These are phyloP conservation scores for Haemorhous mexicanus DNA, from an alignment of 2,113 vertebrate genomes.

Conservation along the genomic window DNA sequence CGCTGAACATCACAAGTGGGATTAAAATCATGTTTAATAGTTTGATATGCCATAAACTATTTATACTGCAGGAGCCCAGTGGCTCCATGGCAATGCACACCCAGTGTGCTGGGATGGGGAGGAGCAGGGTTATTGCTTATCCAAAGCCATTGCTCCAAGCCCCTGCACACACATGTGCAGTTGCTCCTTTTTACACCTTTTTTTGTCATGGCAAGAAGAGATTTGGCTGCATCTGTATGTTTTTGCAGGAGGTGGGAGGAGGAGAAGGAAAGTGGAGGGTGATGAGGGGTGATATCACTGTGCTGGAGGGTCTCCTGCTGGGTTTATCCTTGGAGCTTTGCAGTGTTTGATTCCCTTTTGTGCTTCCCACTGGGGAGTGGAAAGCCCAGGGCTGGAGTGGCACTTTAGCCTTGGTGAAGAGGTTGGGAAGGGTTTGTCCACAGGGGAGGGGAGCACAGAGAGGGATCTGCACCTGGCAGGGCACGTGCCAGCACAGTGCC, in stretches of 20 bases:
- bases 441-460: background rate
- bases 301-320: background rate
- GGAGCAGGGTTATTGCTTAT: background rate
- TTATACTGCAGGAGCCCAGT: conserved; percentile 59
- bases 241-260: background rate
- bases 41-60: conserved; percentile 74
- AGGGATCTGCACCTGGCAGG: background rate
- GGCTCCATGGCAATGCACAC: conserved; percentile 25
- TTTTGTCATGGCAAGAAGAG: background rate
- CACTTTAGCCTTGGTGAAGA: background rate
- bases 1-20: conserved; percentile 70
- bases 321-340: background rate
- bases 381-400: background rate
- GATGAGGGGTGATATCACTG: background rate
- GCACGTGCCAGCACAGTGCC: background rate
- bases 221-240: background rate
- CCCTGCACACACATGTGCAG: background rate
- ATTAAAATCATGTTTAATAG: conserved; percentile 77
- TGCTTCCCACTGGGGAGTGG: background rate
- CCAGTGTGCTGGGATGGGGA: background rate
- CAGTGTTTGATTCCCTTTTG: background rate
- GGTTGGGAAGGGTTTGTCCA: background rate
- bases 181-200: background rate
- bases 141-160: background rate
- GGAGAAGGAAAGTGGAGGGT: background rate